Percentiles rank a stretch among this genome's conserved stretches.
phyloP scores from a whole-genome alignment of 2,113 vertebrate species.

The Tragelaphus buxtoni region DNA sequence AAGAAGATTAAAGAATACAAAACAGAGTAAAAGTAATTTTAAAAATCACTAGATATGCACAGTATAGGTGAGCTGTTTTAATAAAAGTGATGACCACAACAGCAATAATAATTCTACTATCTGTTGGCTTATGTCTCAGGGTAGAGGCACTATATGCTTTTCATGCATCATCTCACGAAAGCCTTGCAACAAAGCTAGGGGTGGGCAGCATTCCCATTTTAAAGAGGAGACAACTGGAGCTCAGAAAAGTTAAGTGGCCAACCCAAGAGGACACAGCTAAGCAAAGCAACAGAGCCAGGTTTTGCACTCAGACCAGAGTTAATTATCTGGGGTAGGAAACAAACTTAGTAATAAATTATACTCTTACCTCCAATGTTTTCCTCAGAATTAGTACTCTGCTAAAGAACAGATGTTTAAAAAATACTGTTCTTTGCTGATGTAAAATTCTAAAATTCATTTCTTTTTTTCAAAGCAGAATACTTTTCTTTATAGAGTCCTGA shows the following conservation, averaged over 20 bases:
- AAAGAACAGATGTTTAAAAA: neutral
- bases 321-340: neutral
- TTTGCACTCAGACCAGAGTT: neutral
- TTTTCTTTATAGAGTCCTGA: neutral
- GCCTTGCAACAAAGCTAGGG: neutral
- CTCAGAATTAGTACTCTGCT: neutral
- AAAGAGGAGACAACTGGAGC: neutral
- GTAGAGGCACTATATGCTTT: neutral
- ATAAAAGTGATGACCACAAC: neutral
- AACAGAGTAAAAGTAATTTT: neutral
- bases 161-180: neutral
- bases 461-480: neutral
- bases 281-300: neutral
- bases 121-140: neutral
- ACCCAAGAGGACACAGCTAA: neutral
- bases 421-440: neutral
- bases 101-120: neutral
- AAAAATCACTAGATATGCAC: neutral
- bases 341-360: neutral
- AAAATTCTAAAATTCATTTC: neutral
- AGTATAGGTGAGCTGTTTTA: conserved; percentile 38
- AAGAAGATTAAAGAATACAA: conserved; percentile 18
- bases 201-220: neutral
- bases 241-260: neutral
- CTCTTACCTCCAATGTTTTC: neutral